Conservation (phyloP, 2,113 vertebrate species). For the Gasterosteus nipponicus region DNA sequence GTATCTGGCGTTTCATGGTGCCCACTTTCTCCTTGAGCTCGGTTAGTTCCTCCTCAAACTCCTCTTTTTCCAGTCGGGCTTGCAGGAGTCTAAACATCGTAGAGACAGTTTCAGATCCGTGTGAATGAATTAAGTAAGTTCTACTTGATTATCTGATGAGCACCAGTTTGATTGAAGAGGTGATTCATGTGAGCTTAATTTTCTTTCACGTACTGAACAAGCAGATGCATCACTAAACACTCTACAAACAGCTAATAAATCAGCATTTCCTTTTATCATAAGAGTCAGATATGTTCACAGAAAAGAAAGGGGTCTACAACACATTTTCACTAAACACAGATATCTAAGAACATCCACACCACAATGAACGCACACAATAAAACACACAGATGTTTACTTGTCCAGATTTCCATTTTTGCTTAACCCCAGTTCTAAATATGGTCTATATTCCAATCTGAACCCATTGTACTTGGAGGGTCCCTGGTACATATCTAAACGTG, state of each 20-base stretch:
- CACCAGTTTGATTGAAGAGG: background rate
- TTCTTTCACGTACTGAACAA: conserved; percentile 18
- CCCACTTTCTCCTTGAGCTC: conserved; percentile 84
- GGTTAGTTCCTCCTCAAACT: conserved; percentile 90
- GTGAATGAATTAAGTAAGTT: background rate
- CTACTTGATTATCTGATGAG: conserved; percentile 29
- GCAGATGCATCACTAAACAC: conserved; percentile 5
- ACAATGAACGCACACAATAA: background rate
- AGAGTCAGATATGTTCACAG: conserved; percentile 12
- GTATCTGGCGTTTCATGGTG: conserved; percentile 80
- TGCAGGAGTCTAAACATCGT: conserved; percentile 85
- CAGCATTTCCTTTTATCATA: conserved; percentile 10
- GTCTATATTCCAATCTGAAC: conserved; percentile 1
- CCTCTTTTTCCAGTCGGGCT: conserved; percentile 92
- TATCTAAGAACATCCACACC: conserved; percentile 47
- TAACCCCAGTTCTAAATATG: background rate
- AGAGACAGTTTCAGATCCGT: background rate
- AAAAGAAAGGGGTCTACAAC: background rate
- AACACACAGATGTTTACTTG: conserved; percentile 6
- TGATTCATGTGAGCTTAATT: conserved; percentile 24
- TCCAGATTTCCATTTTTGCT: background rate
- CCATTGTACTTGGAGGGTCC: background rate
- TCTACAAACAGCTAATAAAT: conserved; percentile 45
- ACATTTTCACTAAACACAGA: conserved; percentile 34
- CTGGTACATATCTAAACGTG: background rate